Evolutionary conservation across 1,140 invertebrate species (phyloP).

Genomic region (Gerris buenoi): DNA sequence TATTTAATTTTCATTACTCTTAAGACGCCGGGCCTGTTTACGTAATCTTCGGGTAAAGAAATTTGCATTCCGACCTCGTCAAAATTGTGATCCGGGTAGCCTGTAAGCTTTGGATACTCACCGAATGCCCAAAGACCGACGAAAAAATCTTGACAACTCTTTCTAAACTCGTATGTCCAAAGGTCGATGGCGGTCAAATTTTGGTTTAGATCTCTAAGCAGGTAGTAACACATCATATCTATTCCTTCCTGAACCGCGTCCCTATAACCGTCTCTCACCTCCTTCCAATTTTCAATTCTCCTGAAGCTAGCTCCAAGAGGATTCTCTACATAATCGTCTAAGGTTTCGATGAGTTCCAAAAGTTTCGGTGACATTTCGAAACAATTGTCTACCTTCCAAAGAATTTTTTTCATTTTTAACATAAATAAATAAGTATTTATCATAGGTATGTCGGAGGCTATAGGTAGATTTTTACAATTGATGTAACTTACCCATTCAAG

Average conservation of each 20-base stretch:
- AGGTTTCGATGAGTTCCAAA: conserved; percentile 28
- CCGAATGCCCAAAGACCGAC: conserved; percentile 37
- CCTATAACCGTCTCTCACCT: conserved; percentile 27
- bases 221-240: conserved; percentile 34
- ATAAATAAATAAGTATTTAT: conserved; percentile 45
- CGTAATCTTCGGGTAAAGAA: conserved; percentile 37
- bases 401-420: conserved; percentile 36
- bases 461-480: conserved; percentile 43
- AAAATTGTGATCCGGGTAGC: conserved; percentile 40
- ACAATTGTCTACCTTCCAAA: conserved; percentile 30
- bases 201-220: conserved; percentile 35
- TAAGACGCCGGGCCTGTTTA: conserved; percentile 38
- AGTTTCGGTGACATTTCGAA: conserved; percentile 28
- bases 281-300: conserved; percentile 32
- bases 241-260: conserved; percentile 33
- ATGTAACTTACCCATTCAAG: conserved; percentile 42
- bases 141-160: conserved; percentile 31
- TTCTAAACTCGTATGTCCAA: conserved; percentile 33
- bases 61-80: conserved; percentile 37
- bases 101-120: conserved; percentile 27
- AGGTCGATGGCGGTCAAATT: conserved; percentile 34
- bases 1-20: conserved; percentile 27
- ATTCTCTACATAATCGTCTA: conserved; percentile 33
- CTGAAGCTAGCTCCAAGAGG: conserved; percentile 18
- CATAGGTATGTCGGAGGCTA: conserved; percentile 36